A percentile compares a stretch with the other conserved stretches of the same genome.
Conservation (phyloP, 2,113 vertebrate species). For the Tiliqua scincoides region DNA sequence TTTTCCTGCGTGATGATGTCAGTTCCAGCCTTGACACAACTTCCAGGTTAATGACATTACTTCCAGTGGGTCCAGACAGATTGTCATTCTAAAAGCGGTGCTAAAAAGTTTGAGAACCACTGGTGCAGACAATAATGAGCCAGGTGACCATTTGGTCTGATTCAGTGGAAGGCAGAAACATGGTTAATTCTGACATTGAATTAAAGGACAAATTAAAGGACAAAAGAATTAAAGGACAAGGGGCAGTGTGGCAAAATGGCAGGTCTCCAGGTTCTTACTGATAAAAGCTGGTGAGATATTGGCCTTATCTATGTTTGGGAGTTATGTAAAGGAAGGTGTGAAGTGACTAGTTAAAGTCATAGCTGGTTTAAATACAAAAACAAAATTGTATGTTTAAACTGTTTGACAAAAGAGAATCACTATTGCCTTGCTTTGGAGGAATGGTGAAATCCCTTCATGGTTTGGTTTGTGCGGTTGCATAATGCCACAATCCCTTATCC, state of each 20-base stretch:
- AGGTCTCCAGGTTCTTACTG: neutral
- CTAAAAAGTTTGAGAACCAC: too few relatives aligned
- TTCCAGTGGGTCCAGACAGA: too few relatives aligned
- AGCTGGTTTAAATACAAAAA: neutral
- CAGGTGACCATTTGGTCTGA: too few relatives aligned
- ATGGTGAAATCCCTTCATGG: neutral
- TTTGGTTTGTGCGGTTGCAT: neutral
- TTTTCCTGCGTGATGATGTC: too few relatives aligned
- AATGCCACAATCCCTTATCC: neutral
- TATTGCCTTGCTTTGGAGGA: neutral
- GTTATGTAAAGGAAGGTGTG: neutral
- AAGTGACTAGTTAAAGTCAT: neutral
- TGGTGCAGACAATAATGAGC: too few relatives aligned
- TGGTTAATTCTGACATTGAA: too few relatives aligned
- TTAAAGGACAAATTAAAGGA: too few relatives aligned
- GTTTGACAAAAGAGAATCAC: neutral
- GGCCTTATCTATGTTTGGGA: neutral
- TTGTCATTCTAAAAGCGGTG: too few relatives aligned
- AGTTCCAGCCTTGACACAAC: too few relatives aligned
- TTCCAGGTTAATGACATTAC: too few relatives aligned
- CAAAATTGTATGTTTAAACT: neutral
- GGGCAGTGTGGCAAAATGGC: too few relatives aligned
- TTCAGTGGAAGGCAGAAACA: too few relatives aligned
- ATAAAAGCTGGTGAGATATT: neutral
- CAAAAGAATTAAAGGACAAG: neutral